Base-by-base conservation (phyloP, 2,113 vertebrate genomes). In the Ciconia maguari region DNA sequence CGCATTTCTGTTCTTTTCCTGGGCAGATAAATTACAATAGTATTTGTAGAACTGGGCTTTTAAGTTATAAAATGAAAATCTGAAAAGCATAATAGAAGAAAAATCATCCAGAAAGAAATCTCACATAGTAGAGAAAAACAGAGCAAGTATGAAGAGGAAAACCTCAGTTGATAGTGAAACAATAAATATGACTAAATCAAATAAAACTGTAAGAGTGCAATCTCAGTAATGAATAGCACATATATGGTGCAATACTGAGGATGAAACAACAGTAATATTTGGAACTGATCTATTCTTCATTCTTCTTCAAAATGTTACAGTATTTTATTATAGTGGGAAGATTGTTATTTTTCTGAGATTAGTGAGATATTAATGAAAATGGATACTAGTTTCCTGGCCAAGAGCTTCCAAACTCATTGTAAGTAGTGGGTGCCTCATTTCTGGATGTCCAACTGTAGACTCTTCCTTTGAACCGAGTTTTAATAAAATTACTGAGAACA, bases 121-220 rank as follows among this genome's bases (percentile, higher is more conserved):
- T 42, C 70, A 24, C 16, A 7, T 11, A 68, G 16, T 5, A 54
- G 21, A 71, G 16, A 71, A 48, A 7, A 57, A 18, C 1, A 64
- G 21, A 79, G 16, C 7, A 61, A 38, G 6, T 29, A 20, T 34
- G 55, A 93, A 36, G 26, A 49, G 14, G 10, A 94, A 91, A 87
- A 5, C 11, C 2, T 55, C 29, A 68, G 27, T 12, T 0, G 0
- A 66, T 9, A 87, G 16, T 12, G 44, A 78, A 85, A 29, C 17
- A 82, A 41, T 52, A 75, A 71, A 68, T 26, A 20, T 1, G 2
- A 51, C 24, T 46, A 36, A 60, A 94, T 75, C 24, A 60, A 78
- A 41, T 36, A 16, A 62, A 75, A 49, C 7, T 30, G 4, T 20
- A 48, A 25, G 20, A 66, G 22, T 0, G 2, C 19, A 27, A 27